Conservation (phyloP, 2,888 invertebrate genomes). For the Sinohyriopsis cumingii region DNA sequence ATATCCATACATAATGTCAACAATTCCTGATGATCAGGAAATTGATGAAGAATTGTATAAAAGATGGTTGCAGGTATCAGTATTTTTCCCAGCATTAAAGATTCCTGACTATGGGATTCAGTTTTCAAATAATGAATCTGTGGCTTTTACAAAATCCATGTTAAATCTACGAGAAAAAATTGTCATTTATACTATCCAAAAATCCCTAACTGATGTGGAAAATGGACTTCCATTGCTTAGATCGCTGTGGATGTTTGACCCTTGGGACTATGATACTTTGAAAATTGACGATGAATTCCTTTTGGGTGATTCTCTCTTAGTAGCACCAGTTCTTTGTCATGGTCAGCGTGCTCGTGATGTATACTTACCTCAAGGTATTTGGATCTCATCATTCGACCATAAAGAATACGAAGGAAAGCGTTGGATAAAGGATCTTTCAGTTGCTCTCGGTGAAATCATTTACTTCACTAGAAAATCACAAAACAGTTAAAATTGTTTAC, state of each 20-base stretch:
- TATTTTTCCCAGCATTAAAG: conserved; percentile 91
- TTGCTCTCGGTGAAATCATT: conserved; percentile 32
- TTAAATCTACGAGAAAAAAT: conserved; percentile 20
- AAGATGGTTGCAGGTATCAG: conserved; percentile 88
- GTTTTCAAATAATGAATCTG: conserved; percentile 76
- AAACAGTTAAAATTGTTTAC: no score
- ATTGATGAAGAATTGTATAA: conserved; percentile 75
- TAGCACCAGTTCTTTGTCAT: conserved; percentile 54
- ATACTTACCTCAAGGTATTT: conserved; percentile 48
- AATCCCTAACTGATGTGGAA: conserved; percentile 77
- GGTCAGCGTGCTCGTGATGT: conserved; percentile 44
- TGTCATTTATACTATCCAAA: conserved; percentile 84
- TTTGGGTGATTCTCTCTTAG: conserved; percentile 45
- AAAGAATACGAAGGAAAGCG: conserved; percentile 21
- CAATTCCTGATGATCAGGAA: conserved; percentile 74
- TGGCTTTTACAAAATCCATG: conserved; percentile 77
- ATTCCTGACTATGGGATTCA: conserved; percentile 78
- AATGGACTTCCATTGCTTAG: conserved; percentile 77
- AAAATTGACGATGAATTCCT: conserved; percentile 50
- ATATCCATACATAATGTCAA: conserved; percentile 89
- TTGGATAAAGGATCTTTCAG: conserved; percentile 37
- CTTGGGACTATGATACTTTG: conserved; percentile 31
- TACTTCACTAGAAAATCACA: conserved; percentile 24
- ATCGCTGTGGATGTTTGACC: conserved; percentile 53
- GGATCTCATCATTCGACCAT: conserved; percentile 23